A percentile compares a stretch with the other conserved stretches of the same genome.
Conservation (phyloP, 2,888 invertebrate genomes). For the Dryobotodes eremita region DNA sequence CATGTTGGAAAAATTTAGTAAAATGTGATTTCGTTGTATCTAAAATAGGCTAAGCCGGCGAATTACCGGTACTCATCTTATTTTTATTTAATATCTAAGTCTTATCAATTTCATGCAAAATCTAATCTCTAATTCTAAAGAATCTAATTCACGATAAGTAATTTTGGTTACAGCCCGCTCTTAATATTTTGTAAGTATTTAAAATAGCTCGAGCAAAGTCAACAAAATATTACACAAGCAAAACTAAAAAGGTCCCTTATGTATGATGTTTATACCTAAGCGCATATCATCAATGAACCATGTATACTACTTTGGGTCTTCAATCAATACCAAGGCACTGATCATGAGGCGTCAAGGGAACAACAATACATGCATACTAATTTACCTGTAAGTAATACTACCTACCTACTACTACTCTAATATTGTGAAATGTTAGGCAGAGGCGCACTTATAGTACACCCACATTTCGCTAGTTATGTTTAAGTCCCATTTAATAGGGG, state of each 20-base stretch:
- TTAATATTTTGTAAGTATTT: neutral
- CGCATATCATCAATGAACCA: neutral
- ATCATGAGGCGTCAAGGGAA: conserved; percentile 59
- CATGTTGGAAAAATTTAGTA: neutral
- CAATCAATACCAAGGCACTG: conserved; percentile 41
- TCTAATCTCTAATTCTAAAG: too few relatives aligned
- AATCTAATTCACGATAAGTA: too few relatives aligned
- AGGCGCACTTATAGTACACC: neutral
- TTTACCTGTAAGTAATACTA: neutral
- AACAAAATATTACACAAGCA: neutral
- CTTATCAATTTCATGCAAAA: neutral
- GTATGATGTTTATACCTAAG: neutral
- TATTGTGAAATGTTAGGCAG: conserved; percentile 36
- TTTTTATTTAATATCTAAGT: neutral
- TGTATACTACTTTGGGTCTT: conserved; percentile 9
- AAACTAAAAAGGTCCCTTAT: neutral
- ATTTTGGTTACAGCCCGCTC: neutral
- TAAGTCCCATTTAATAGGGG: neutral
- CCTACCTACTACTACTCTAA: neutral
- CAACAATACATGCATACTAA: conserved; percentile 50
- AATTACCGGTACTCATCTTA: neutral
- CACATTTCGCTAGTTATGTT: neutral
- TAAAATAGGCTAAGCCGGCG: neutral
- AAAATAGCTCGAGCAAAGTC: neutral
- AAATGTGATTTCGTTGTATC: neutral